Evolutionary conservation across 2,797 vertebrate genomes (phyloP), one percentile per base, ranked within the genome.

Genomic region (Brotogeris chrysoptera): DNA sequence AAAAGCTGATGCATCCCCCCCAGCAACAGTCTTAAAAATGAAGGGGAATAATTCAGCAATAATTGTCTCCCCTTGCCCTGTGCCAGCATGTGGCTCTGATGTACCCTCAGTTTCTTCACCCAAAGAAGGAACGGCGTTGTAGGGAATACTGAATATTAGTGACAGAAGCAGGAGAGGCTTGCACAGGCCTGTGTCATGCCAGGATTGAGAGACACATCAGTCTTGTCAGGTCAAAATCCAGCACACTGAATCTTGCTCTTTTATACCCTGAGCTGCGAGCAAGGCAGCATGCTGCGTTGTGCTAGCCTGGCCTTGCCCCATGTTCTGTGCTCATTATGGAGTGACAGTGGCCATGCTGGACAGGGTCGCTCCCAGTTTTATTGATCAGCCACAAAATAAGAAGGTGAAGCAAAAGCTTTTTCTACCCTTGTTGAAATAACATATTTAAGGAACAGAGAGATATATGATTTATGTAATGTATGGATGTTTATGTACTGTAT

Each of bases 251-350:
- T 76, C 41, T 52, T 64, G 44, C 38, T 30, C 65, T 64, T 61
- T 36, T 15, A 23, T 59, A 57, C 5, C 46, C 44, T 0, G 5
- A n/a, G 36, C 69, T 36, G 10, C 23, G 34, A 43, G 18, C 32
- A 49, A 80, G 66, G 53, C 36, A 28, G 52, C 39, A 7, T 1
- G 16, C 9, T 28, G 39, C 0, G 0, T 15, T 14, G 9, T 24
- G 47, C 52, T 10, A 41, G 28, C 46, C 80, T 63, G 38, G n/a
- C 69, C 49, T 27, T 77, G 38, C 39, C 69, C 47, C n/a, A 7
- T 0, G 0, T 10, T 2, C 41, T 25, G 4, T 16, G 18, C 61
- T 81, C 47, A 5, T 34, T 30, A 44, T 4, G 9, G 27, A 63
- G 41, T 16, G 36, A 64, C 19, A 59, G 39, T 17, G 28, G 32